A percentile compares a stretch with the other conserved stretches of the same genome.
These are phyloP conservation scores for Spermophilus dauricus DNA, from an alignment of 2,113 vertebrate species.

Conservation along the genomic window DNA sequence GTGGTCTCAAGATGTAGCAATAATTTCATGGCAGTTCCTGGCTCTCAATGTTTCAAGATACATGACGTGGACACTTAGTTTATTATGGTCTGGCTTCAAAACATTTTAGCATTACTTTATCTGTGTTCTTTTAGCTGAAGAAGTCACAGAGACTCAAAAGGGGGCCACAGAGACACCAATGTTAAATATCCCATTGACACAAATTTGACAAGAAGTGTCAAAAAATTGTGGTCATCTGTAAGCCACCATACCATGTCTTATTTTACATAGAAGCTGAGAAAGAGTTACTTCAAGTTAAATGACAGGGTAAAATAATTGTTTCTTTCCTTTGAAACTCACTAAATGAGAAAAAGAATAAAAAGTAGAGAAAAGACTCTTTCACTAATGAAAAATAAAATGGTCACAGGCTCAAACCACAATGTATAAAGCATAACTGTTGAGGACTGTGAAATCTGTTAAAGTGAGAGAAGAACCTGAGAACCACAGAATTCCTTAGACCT, in stretches of 20 bases:
- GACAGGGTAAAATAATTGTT: neutral
- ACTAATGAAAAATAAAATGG: constrained; percentile 12
- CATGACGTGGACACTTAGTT: neutral
- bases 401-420: neutral
- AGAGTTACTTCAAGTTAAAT: constrained; percentile 7
- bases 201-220: neutral
- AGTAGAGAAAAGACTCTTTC: neutral
- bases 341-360: neutral
- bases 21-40: neutral
- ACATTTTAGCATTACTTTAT: neutral
- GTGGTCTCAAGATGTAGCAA: neutral
- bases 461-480: neutral
- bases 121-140: neutral
- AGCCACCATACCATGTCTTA: neutral
- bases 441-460: neutral
- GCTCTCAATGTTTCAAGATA: neutral
- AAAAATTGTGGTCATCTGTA: neutral
- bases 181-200: neutral
- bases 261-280: neutral
- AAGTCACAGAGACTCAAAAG: neutral
- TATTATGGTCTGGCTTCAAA: neutral
- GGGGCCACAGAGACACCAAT: neutral
- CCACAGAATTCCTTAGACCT: neutral
- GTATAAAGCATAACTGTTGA: neutral
- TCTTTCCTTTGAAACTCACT: neutral